A percentile compares a stretch with the other conserved stretches of the same genome.
Evolutionary conservation across 2,797 vertebrate species (phyloP).

Genomic region (Enteromius afrohamiltoni): DNA sequence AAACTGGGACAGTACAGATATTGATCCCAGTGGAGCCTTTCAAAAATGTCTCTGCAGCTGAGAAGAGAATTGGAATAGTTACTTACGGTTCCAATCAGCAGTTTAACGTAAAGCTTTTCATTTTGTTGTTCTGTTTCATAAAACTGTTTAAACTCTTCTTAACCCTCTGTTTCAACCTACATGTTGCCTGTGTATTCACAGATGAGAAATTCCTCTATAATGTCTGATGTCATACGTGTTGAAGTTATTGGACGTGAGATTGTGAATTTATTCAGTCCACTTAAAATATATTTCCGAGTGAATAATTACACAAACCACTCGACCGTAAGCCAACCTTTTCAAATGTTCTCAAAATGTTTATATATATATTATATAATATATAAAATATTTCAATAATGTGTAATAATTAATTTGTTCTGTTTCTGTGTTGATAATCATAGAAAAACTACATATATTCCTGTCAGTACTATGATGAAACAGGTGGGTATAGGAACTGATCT

Average conservation of each 20-base stretch:
- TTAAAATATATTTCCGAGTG: conserved; percentile 66
- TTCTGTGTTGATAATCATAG: conserved; percentile 17
- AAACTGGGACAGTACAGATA: not conserved
- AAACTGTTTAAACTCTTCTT: not conserved
- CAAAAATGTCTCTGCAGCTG: rapidly evolving
- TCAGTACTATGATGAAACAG: conserved; percentile 47
- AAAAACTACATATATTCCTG: conserved; percentile 2
- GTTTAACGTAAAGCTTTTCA: conserved; percentile 60
- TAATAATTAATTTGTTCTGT: not conserved
- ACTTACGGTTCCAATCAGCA: conserved; percentile 50
- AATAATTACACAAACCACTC: not conserved
- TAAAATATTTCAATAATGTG: not conserved
- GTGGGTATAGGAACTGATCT: conserved; percentile 4
- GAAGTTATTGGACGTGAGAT: conserved; percentile 46
- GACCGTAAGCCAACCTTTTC: conserved; percentile 34
- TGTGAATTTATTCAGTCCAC: conserved; percentile 20
- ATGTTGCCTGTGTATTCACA: conserved; percentile 21
- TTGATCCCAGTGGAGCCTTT: conserved; percentile 63
- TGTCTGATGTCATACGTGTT: conserved; percentile 66
- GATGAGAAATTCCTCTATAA: not conserved
- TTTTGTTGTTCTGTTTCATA: not conserved
- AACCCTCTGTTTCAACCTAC: not conserved
- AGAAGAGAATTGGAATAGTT: conserved; percentile 60
- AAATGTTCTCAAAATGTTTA: not conserved
- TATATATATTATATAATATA: too few species aligned